These are phyloP conservation scores for Drosophila anomelani DNA, from an alignment of 2,888 invertebrate genomes.

Conservation along the genomic window DNA sequence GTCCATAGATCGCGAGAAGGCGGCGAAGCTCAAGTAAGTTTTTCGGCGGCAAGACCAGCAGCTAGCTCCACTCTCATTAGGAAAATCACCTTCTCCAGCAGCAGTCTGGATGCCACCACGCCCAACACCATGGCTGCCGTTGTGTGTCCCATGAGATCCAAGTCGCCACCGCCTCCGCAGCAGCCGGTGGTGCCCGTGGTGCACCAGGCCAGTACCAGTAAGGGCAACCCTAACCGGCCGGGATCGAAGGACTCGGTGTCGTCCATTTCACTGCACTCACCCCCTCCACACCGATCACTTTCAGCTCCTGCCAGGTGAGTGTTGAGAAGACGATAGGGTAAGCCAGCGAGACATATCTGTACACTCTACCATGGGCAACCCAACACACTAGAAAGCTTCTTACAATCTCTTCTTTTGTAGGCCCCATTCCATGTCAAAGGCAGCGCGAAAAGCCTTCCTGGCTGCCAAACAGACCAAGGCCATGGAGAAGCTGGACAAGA, in stretches of 20 bases:
- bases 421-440: constrained; percentile 79
- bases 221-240: constrained; percentile 50
- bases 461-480: constrained; percentile 84
- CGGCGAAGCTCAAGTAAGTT: constrained; percentile 68
- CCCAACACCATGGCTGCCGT: constrained; percentile 22
- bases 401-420: constrained; percentile 14
- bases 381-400: background rate
- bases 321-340: too few relatives aligned
- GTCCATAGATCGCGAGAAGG: constrained; percentile 71
- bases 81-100: constrained; percentile 81
- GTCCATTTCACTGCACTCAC: constrained; percentile 73
- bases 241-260: constrained; percentile 70
- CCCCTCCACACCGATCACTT: constrained; percentile 72
- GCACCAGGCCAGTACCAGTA: constrained; percentile 46
- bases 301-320: constrained; percentile 73
- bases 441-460: constrained; percentile 81
- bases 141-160: constrained; percentile 51
- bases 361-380: background rate
- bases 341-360: background rate
- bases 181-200: constrained; percentile 39
- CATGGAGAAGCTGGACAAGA: constrained; percentile 84
- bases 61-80: constrained; percentile 58
- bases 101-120: constrained; percentile 54
- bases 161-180: constrained; percentile 26
- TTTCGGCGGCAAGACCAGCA: background rate